Conservation (phyloP, 2,113 vertebrate species). For the Tupaia tana region DNA sequence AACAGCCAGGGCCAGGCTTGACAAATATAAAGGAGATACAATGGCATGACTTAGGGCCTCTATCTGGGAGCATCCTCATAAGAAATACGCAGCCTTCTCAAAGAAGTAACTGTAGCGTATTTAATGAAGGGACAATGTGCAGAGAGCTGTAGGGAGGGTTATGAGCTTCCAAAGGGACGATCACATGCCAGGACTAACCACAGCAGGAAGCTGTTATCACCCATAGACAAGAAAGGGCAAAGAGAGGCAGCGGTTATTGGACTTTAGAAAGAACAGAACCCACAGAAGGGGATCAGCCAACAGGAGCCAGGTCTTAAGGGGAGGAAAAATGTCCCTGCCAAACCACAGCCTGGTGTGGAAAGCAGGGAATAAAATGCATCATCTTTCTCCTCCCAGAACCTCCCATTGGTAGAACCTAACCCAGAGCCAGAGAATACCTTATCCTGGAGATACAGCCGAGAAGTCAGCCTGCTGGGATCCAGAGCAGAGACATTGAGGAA, state of each 20-base stretch:
- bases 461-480: not conserved
- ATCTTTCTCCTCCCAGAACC: not conserved
- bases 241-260: not conserved
- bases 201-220: not conserved
- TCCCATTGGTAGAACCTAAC: not conserved
- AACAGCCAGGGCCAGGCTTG: not conserved
- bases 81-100: not conserved
- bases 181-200: not conserved
- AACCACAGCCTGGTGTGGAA: not conserved
- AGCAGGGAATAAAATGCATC: not conserved
- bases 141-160: not conserved
- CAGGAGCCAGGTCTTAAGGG: not conserved
- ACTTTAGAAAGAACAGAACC: not conserved
- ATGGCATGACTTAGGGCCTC: not conserved
- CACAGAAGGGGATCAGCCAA: not conserved
- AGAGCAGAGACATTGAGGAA: not conserved
- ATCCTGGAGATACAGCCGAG: not conserved
- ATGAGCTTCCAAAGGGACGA: not conserved
- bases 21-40: not conserved
- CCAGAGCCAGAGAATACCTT: not conserved
- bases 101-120: not conserved
- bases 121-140: not conserved
- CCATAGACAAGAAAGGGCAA: not conserved
- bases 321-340: not conserved
- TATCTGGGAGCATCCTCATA: not conserved